phyloP scores from a whole-genome alignment of 2,797 vertebrate genomes.

The Cercopithecus mitis region DNA sequence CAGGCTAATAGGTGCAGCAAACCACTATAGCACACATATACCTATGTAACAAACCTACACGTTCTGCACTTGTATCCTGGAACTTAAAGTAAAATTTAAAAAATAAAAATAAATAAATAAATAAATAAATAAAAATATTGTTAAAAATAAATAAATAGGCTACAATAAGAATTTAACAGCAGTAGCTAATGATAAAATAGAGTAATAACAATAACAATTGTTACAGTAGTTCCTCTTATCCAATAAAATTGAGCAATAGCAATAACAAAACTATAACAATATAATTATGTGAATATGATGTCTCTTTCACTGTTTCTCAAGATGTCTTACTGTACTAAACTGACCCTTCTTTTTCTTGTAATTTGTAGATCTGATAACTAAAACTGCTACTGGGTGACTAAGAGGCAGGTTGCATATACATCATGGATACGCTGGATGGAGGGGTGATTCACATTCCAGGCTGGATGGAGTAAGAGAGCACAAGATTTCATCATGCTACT shows the following conservation, averaged over 20 bases:
- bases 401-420: neutral
- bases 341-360: neutral
- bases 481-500: neutral
- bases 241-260: too few relatives aligned
- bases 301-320: neutral
- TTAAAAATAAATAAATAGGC: too few relatives aligned
- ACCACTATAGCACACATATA: too few relatives aligned
- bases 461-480: neutral
- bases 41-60: too few relatives aligned
- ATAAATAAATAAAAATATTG: too few relatives aligned
- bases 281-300: neutral
- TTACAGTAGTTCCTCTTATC: too few relatives aligned
- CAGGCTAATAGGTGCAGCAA: too few relatives aligned
- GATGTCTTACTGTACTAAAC: neutral
- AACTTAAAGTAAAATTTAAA: too few relatives aligned
- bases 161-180: neutral
- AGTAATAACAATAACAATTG: neutral
- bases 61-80: too few relatives aligned
- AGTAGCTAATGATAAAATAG: too few relatives aligned
- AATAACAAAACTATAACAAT: too few relatives aligned
- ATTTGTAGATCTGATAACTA: neutral
- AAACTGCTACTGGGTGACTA: neutral
- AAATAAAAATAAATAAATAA: too few relatives aligned
- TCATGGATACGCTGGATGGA: neutral
- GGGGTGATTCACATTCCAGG: neutral